phyloP scores from a whole-genome alignment of 2,113 vertebrate genomes.

The Cervus canadensis region DNA sequence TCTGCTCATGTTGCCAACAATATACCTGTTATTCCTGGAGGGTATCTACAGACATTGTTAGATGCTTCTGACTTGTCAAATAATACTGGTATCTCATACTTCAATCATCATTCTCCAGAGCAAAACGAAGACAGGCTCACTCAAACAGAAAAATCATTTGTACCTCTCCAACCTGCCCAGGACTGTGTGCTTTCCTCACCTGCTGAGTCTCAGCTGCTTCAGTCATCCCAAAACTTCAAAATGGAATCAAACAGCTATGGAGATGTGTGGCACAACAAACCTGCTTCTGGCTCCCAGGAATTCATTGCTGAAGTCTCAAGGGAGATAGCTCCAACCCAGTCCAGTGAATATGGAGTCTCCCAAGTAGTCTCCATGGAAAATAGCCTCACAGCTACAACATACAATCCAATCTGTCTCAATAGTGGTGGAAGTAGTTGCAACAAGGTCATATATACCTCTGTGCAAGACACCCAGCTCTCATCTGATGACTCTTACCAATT shows the following conservation, averaged over 20 bases:
- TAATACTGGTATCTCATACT: constrained; percentile 90
- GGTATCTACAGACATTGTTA: constrained; percentile 97
- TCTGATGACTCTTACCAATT: constrained; percentile 93
- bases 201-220: constrained; percentile 94
- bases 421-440: constrained; percentile 70
- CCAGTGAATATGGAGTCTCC: constrained; percentile 84
- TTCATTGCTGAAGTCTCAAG: constrained; percentile 83
- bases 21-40: constrained; percentile 96
- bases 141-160: constrained; percentile 91
- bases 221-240: constrained; percentile 91
- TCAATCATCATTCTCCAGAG: constrained; percentile 88
- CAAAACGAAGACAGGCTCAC: constrained; percentile 87
- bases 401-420: constrained; percentile 88
- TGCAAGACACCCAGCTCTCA: constrained; percentile 88
- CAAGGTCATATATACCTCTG: constrained; percentile 93
- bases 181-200: constrained; percentile 94
- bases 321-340: constrained; percentile 79
- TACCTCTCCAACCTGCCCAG: constrained; percentile 90
- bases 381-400: constrained; percentile 86
- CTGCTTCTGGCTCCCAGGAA: constrained; percentile 84
- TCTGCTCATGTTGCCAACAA: constrained; percentile 88
- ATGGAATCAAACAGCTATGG: constrained; percentile 85
- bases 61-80: constrained; percentile 95
- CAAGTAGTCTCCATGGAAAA: constrained; percentile 82
- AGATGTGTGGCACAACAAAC: constrained; percentile 88